Evolutionary conservation across 2,113 vertebrate species (phyloP), one percentile per base, ranked within the genome.

Genomic region (Elachura formosa): DNA sequence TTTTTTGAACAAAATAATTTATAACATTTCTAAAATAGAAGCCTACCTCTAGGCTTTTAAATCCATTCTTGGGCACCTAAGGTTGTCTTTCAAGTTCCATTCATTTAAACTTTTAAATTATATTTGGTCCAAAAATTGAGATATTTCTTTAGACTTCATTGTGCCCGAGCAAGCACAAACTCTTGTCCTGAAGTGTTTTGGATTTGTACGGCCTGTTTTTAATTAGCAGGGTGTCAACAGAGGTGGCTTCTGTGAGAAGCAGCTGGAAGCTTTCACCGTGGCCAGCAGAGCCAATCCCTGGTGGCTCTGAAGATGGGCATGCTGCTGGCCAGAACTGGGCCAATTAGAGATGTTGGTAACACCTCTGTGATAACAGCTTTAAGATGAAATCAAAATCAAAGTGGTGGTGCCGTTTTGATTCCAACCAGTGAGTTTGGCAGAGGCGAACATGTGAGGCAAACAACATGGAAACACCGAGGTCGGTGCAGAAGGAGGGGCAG

Each of bases 21-120:
- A 66, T 15, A 79, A 48, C 3, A 36, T 90, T 87, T 92, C 41
- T 88, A 67, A 90, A 92, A 93, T 55, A 86, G 75, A 86, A 92
- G 20, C 15, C 19, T 83, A 59, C 66, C 49, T 88, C 1, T 1
- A 83, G 67, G 54, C 58, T 87, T 85, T 77, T 54, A 85, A 94
- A 83, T 82, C 38, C 22, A 62, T 83, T 83, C 38, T 80, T 83
- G 56, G 40, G 21, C 19, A 84, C 55, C 63, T 88, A 96, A 88
- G 85, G 85, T 46, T 84, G 41, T 14, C 46, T 95, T 95, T 95
- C 41, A 88, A 66, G 11, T 66, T 55, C 21, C 21, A 66, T 62
- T 79, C 55, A 69, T 80, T 94, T 93, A 71, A 93, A 74, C 15
- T 63, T 84, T n/a, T 74, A 74, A 71, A 67, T 86, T 74, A 36